Evolutionary conservation across 1,140 invertebrate species (phyloP).

Genomic region (Sarcophaga peregrina): DNA sequence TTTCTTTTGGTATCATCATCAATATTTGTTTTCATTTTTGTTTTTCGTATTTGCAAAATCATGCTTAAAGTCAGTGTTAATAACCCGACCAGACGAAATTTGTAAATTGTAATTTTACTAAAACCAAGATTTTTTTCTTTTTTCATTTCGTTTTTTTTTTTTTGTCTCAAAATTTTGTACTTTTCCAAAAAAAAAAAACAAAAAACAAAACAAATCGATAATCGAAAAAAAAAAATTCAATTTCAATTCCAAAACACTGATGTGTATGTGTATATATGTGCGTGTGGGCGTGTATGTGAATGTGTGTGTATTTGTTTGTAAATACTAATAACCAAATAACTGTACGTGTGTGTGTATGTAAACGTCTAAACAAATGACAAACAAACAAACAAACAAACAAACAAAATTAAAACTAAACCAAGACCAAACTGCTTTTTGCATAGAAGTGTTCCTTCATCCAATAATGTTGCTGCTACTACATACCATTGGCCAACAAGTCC

Average conservation of each 20-base stretch:
- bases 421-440: constrained; percentile 68
- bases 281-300: not conserved
- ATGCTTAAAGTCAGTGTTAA: constrained; percentile 33
- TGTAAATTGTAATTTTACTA: constrained; percentile 35
- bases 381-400: not conserved
- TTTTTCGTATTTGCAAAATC: constrained; percentile 22
- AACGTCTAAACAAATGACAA: not conserved
- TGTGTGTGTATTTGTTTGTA: not conserved
- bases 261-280: not conserved
- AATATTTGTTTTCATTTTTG: too few species aligned
- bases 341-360: not conserved
- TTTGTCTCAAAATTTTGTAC: constrained; percentile 12
- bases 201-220: not conserved
- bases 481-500: constrained; percentile 81
- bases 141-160: constrained; percentile 26
- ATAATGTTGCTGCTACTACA: constrained; percentile 70
- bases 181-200: not conserved
- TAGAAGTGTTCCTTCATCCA: constrained; percentile 70
- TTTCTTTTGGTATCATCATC: not conserved
- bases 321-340: not conserved
- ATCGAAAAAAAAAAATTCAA: not conserved
- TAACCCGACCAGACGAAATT: constrained; percentile 33
- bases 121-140: constrained; percentile 21
- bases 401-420: constrained; percentile 46
- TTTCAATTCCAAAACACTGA: constrained; percentile 18